phyloP scores from a whole-genome alignment of 1,140 invertebrate genomes.

The Pogonomyrmex barbatus region DNA sequence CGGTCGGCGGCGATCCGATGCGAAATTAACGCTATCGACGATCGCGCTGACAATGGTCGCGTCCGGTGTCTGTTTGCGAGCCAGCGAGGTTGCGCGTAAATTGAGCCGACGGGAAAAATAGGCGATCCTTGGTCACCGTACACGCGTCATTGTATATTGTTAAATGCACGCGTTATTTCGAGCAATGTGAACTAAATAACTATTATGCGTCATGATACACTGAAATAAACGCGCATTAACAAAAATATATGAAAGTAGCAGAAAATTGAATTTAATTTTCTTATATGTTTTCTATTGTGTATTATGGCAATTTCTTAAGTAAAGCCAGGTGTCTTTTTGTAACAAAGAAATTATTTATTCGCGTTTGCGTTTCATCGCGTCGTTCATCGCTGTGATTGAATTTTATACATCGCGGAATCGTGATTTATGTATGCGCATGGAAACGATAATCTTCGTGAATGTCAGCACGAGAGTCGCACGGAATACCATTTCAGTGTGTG shows the following conservation, averaged over 20 bases:
- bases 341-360: neutral
- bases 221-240: constrained; percentile 14
- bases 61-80: constrained; percentile 41
- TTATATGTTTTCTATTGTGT: too few species aligned
- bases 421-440: neutral
- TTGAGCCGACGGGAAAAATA: constrained; percentile 54
- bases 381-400: neutral
- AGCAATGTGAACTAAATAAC: constrained; percentile 44
- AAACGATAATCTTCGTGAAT: constrained; percentile 20
- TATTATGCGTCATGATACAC: neutral
- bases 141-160: constrained; percentile 45
- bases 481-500: neutral
- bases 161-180: constrained; percentile 52
- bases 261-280: too few species aligned
- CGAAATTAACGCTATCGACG: constrained; percentile 61
- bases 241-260: neutral
- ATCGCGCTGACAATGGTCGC: constrained; percentile 43
- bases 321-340: neutral
- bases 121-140: neutral
- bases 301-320: neutral
- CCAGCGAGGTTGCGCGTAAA: constrained; percentile 45
- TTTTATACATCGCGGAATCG: neutral
- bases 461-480: neutral
- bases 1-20: constrained; percentile 13
- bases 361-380: neutral